phyloP scores from a whole-genome alignment of 2,888 invertebrate genomes.

The Opisthograptis luteolata region DNA sequence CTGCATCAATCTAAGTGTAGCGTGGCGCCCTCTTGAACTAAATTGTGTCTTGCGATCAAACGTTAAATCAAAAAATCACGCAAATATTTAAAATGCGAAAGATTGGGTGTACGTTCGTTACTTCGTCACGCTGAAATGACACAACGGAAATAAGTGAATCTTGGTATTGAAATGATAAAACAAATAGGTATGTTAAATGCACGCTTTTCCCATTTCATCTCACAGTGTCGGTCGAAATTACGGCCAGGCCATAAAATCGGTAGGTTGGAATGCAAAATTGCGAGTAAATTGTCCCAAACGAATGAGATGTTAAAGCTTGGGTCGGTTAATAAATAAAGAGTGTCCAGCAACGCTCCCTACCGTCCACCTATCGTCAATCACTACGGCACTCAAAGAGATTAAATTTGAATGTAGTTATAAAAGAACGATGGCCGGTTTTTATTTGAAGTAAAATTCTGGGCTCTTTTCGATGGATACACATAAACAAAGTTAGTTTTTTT shows the following conservation, averaged over 20 bases:
- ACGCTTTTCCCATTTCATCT: background rate
- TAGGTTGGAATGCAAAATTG: slow-evolving; percentile 20
- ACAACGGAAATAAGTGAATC: too few species aligned
- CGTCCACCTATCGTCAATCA: slow-evolving; percentile 61
- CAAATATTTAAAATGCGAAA: background rate
- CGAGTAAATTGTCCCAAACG: slow-evolving; percentile 29
- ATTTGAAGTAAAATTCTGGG: slow-evolving; percentile 21
- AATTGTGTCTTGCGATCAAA: too few species aligned
- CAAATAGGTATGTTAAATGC: too few species aligned
- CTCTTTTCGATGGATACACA: slow-evolving; percentile 8
- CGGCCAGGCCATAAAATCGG: slow-evolving; percentile 3
- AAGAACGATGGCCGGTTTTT: slow-evolving; percentile 44
- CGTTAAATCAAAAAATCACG: too few species aligned
- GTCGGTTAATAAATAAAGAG: slow-evolving; percentile 35
- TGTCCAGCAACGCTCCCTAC: slow-evolving; percentile 26
- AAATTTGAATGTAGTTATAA: slow-evolving; percentile 69
- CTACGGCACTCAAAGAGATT: slow-evolving; percentile 67
- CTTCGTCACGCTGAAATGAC: too few species aligned
- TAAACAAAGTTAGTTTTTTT: slow-evolving; percentile 1
- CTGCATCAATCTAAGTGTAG: too few species aligned
- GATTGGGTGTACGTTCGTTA: too few species aligned
- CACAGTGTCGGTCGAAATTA: background rate
- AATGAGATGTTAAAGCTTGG: slow-evolving; percentile 34
- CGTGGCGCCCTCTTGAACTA: too few species aligned
- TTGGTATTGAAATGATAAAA: too few species aligned